A percentile compares a stretch with the other conserved stretches of the same genome.
Conservation (phyloP, 2,888 invertebrate species). For the Hoplodrina ambigua region DNA sequence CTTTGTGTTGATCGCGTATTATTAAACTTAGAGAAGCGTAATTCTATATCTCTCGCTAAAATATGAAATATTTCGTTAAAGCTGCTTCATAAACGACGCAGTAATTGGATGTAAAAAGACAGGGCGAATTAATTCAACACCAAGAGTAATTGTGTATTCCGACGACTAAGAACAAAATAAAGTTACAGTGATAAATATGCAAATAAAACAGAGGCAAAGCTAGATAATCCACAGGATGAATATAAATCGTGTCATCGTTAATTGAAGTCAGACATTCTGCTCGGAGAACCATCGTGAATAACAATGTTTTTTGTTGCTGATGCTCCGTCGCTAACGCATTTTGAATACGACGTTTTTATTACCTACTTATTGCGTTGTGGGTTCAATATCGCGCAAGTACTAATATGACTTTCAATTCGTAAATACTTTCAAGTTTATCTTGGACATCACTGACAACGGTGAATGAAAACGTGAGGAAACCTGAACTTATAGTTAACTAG, state of each 20-base stretch:
- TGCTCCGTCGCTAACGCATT: constrained; percentile 53
- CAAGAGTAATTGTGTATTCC: constrained; percentile 67
- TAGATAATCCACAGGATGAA: constrained; percentile 77
- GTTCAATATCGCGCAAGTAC: too few species aligned
- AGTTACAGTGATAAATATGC: constrained; percentile 74
- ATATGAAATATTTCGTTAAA: constrained; percentile 58
- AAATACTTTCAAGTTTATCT: too few species aligned
- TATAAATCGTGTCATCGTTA: constrained; percentile 80
- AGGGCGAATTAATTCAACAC: constrained; percentile 63
- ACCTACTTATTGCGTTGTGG: constrained; percentile 3
- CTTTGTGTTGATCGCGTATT: constrained; percentile 6
- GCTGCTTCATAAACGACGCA: constrained; percentile 48
- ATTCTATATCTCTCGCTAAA: constrained; percentile 50
- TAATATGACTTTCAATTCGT: too few species aligned
- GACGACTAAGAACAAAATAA: constrained; percentile 68
- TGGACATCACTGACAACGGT: too few species aligned
- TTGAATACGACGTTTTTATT: constrained; percentile 35
- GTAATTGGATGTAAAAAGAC: constrained; percentile 65
- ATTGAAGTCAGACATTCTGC: constrained; percentile 76
- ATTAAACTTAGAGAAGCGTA: constrained; percentile 9
- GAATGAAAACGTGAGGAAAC: too few species aligned
- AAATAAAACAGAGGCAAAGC: constrained; percentile 74
- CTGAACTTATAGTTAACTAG: too few species aligned
- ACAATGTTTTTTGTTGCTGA: constrained; percentile 66
- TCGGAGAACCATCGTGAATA: constrained; percentile 69